phyloP scores from a whole-genome alignment of 2,888 invertebrate genomes.

The Rhyacophila evoluta region DNA sequence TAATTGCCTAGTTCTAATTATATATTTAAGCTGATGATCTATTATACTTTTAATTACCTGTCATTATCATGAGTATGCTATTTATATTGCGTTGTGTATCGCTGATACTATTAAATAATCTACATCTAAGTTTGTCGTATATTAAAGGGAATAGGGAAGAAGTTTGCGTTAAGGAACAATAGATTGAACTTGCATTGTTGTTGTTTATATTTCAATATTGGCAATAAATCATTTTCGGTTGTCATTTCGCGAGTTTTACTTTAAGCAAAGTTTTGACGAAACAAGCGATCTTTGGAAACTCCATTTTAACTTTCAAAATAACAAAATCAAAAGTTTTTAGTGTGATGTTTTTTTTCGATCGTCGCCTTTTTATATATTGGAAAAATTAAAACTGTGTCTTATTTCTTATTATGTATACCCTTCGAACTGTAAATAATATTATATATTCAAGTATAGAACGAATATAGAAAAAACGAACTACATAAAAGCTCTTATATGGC shows the following conservation, averaged over 20 bases:
- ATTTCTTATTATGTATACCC: too few species aligned
- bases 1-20: too few species aligned
- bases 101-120: background rate
- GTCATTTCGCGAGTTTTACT: conserved; percentile 44
- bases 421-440: too few species aligned
- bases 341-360: too few species aligned
- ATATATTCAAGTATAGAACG: too few species aligned
- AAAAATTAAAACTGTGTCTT: too few species aligned
- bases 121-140: background rate
- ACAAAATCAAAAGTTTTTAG: background rate
- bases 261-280: conserved; percentile 30
- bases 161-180: conserved; percentile 2
- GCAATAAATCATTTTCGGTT: conserved; percentile 51
- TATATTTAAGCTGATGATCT: too few species aligned
- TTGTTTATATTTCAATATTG: conserved; percentile 49
- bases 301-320: conserved; percentile 38
- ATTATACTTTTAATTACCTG: too few species aligned
- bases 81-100: background rate
- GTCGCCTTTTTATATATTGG: too few species aligned
- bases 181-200: conserved; percentile 42
- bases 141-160: background rate
- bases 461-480: too few species aligned
- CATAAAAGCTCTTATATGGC: too few species aligned
- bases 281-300: conserved; percentile 39
- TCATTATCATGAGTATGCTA: too few species aligned